Evolutionary conservation across 23 tunicate species (phyloP).

Genomic region (Ciona savignyi): DNA sequence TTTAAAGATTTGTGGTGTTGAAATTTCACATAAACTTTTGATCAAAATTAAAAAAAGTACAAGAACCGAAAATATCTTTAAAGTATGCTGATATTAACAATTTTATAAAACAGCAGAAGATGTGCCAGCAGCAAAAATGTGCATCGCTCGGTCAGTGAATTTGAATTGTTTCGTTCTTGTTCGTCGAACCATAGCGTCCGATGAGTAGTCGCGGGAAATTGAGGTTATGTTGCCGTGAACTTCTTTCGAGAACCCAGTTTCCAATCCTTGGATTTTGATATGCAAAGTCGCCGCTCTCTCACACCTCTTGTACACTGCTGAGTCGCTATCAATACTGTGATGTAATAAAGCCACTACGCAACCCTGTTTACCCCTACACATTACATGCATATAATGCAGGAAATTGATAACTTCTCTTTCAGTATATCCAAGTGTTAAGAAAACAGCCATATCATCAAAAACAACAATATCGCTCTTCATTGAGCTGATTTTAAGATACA

Average conservation of each 20-base stretch:
- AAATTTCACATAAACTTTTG: no score
- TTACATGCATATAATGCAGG: neutral
- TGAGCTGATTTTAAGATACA: neutral
- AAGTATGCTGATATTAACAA: no score
- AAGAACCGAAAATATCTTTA: no score
- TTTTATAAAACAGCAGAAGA: conserved; percentile 72
- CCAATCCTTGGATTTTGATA: neutral
- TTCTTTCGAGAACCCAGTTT: neutral
- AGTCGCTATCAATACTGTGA: neutral
- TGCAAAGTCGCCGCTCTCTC: neutral
- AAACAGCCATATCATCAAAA: neutral
- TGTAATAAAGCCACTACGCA: neutral
- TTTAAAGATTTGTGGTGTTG: no score
- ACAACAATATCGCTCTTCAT: neutral
- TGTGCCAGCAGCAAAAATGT: conserved; percentile 74
- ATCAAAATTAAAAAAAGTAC: no score
- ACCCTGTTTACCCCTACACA: neutral
- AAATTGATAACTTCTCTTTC: neutral
- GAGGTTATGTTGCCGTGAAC: neutral
- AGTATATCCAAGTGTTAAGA: neutral
- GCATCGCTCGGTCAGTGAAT: conserved; percentile 48
- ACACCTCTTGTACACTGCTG: neutral
- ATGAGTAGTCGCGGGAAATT: neutral
- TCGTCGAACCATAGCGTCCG: neutral
- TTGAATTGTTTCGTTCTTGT: conserved; percentile 33